These are phyloP conservation scores for Sarcophaga variegata DNA, from an alignment of 2,888 invertebrate species.

Conservation along the genomic window DNA sequence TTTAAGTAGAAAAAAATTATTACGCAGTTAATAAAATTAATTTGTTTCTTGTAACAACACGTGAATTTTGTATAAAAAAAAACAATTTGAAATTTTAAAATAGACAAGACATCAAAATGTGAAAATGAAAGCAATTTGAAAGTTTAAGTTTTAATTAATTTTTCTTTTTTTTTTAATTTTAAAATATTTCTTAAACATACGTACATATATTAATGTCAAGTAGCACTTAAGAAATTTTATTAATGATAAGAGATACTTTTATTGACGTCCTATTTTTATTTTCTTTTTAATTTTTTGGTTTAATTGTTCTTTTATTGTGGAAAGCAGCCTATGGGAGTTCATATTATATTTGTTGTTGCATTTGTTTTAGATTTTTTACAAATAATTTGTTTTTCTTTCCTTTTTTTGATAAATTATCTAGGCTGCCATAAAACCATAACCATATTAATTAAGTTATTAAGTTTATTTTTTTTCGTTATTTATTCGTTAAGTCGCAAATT, in stretches of 20 bases:
- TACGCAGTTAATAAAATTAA: too few relatives aligned
- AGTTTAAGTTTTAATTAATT: slow-evolving; percentile 7
- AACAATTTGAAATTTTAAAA: too few relatives aligned
- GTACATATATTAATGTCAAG: not conserved
- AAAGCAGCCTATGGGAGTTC: not conserved
- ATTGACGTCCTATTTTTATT: not conserved
- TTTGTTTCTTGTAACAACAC: too few relatives aligned
- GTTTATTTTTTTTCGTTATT: not conserved
- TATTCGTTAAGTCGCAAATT: slow-evolving; percentile 24
- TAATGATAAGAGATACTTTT: not conserved
- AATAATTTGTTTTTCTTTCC: not conserved
- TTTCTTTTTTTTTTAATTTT: slow-evolving; percentile 12
- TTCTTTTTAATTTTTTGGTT: not conserved
- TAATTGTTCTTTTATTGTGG: not conserved
- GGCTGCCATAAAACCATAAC: slow-evolving; percentile 23
- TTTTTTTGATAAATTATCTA: slow-evolving; percentile 36
- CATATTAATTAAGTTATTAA: slow-evolving; percentile 47
- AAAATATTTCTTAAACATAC: slow-evolving; percentile 8
- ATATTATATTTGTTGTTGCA: not conserved
- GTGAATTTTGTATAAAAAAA: too few relatives aligned
- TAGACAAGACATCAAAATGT: too few relatives aligned
- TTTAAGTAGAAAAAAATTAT: too few relatives aligned
- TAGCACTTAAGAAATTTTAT: not conserved
- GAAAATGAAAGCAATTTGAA: not conserved
- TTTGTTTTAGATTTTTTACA: not conserved